phyloP scores from a whole-genome alignment of 2,888 invertebrate species.

The Platycheirus albimanus region DNA sequence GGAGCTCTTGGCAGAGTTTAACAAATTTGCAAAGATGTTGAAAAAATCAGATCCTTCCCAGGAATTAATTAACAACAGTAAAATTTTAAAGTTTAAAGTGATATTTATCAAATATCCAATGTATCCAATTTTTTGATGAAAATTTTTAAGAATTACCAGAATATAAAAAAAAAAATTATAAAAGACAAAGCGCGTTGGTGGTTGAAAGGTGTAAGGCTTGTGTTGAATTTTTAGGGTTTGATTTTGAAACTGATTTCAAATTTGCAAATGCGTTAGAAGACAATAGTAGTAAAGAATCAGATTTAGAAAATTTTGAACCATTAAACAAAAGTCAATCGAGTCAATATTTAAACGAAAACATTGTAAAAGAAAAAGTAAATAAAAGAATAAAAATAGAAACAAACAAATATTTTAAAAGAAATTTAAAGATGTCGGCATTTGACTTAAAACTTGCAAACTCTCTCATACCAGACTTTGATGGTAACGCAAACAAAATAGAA shows the following conservation, averaged over 20 bases:
- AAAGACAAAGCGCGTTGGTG: neutral
- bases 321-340: neutral
- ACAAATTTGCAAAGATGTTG: no score
- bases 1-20: no score
- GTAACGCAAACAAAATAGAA: neutral
- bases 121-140: neutral
- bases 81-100: slow-evolving; percentile 2
- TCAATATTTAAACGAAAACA: neutral
- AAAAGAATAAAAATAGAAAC: neutral
- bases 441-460: slow-evolving; percentile 13
- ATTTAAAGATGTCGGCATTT: slow-evolving; percentile 11
- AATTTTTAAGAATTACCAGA: neutral
- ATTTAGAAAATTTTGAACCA: neutral
- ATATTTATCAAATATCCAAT: neutral
- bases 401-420: no score
- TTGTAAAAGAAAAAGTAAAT: neutral
- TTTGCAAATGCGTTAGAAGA: slow-evolving; percentile 4
- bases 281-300: neutral
- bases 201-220: slow-evolving; percentile 7
- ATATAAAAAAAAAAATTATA: slow-evolving; percentile 10
- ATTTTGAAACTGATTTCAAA: slow-evolving; percentile 17
- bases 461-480: slow-evolving; percentile 21
- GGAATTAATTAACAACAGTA: neutral
- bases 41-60: no score
- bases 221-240: slow-evolving; percentile 27